Conservation (phyloP, 2,797 vertebrate genomes). For the Ptychobarbus kaznakovi region DNA sequence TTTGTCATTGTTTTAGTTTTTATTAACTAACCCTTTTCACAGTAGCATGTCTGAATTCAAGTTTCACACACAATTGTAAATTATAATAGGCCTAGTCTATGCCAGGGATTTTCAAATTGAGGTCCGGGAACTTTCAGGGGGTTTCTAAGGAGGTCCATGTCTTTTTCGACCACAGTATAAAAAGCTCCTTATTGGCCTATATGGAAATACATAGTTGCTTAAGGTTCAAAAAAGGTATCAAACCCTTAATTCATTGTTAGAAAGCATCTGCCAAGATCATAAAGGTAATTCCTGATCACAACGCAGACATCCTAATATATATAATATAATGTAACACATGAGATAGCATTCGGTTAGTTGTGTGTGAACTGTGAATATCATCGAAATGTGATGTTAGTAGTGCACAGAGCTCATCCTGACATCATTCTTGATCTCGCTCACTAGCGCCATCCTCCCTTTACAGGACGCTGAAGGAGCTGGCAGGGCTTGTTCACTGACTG, state of each 20-base stretch:
- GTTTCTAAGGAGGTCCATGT: not conserved
- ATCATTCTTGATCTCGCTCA: conserved; percentile 19
- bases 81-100: not conserved
- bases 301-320: not conserved
- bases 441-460: conserved; percentile 48
- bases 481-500: conserved; percentile 49
- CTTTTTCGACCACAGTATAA: not conserved
- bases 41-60: not conserved
- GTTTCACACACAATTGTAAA: not conserved
- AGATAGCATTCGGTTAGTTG: not conserved
- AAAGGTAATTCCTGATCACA: not conserved
- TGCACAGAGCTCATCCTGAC: conserved; percentile 7
- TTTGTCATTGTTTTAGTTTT: not conserved
- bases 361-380: not conserved
- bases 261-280: not conserved
- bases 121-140: not conserved
- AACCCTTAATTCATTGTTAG: not conserved
- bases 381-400: not conserved
- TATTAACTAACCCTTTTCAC: not conserved
- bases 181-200: not conserved
- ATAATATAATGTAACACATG: not conserved
- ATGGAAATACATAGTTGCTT: not conserved
- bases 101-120: not conserved
- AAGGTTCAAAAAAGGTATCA: not conserved
- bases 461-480: conserved; percentile 48